Base-by-base conservation (phyloP, 1,140 invertebrate species). In the Hestina assimilis region DNA sequence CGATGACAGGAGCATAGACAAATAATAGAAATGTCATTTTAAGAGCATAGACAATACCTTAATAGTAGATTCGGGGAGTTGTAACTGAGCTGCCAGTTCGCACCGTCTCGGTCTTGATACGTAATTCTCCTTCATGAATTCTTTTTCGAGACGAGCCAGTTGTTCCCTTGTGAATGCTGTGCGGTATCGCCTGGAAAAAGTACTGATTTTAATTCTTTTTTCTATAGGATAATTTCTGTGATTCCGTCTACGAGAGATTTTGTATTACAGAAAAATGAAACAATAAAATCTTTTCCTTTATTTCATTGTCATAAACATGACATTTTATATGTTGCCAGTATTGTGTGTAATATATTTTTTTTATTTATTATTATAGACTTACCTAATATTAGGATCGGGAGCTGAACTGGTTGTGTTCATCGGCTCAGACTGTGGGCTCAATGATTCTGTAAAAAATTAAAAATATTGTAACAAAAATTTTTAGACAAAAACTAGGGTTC, bases 91-190 rank as follows among this genome's bases (percentile, higher is more conserved):
- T 0, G 99, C 98, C n/a, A 99, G 84, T 84, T 99, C 98, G 79
- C 97, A 98, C 56, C 99, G 90, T 56, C 96, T 92, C 0, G 98
- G 98, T 40, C 98, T 89, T 0, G 96, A 98, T 0, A 99, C 97
- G 83, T 99, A 99, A 85, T 99, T 99, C 89, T 99, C 99, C 71
- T 96, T 95, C 72, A 93, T 92, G 83, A 99, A 99, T 83, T 99
- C 98, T 72, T 98, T 97, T 86, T 99, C 99, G n/a, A 99, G 88
- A 28, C 96, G 90, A 0, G 91, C 92, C 12, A 99, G 89, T 83
- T 99, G 99, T 75, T 99, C 98, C 19, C 97, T 91, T 0, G 97
- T 98, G 89, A 99, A 99, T 0, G 98, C 98, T 0, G 99, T 99
- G 17, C 99, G 90, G 77, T 99, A 99, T 40, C 99, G 91, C 50